Conservation (phyloP, 2,113 vertebrate genomes). For the Prolemur simus region DNA sequence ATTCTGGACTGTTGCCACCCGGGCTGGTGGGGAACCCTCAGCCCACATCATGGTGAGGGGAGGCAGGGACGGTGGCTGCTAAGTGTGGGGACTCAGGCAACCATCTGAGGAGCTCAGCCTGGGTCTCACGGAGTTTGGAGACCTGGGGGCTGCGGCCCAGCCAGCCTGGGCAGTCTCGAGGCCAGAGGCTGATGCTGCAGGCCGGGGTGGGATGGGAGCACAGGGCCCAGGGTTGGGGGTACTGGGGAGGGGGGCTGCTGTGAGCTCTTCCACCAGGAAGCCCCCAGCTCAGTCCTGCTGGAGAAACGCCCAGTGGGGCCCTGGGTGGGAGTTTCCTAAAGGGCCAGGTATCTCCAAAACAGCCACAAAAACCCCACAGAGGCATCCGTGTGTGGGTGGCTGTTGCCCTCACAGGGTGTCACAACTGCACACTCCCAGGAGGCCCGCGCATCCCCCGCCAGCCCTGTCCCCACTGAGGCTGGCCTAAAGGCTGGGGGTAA, state of each 20-base stretch:
- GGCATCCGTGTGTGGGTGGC: neutral
- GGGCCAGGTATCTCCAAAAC: neutral
- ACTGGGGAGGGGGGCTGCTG: neutral
- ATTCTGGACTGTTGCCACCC: neutral
- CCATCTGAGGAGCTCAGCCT: neutral
- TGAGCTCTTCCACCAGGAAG: fast-evolving
- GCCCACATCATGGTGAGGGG: fast-evolving
- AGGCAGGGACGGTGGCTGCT: fast-evolving
- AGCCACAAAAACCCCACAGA: conserved; percentile 28
- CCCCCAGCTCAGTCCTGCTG: neutral
- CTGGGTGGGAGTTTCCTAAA: neutral
- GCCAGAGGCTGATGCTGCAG: neutral
- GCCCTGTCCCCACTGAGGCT: neutral
- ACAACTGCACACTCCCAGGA: neutral
- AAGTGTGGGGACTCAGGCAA: neutral
- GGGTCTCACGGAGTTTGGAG: neutral
- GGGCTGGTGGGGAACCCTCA: neutral
- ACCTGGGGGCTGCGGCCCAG: neutral
- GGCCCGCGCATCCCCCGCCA: neutral
- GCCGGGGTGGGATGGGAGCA: fast-evolving
- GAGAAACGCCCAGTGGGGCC: neutral
- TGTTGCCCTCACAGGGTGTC: neutral
- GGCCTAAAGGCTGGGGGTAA: neutral
- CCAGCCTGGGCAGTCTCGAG: neutral
- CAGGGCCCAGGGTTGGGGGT: fast-evolving